A percentile compares a stretch with the other conserved stretches of the same genome.
phyloP scores from a whole-genome alignment of 2,113 vertebrate genomes.

The Tricholaema leucomelas region DNA sequence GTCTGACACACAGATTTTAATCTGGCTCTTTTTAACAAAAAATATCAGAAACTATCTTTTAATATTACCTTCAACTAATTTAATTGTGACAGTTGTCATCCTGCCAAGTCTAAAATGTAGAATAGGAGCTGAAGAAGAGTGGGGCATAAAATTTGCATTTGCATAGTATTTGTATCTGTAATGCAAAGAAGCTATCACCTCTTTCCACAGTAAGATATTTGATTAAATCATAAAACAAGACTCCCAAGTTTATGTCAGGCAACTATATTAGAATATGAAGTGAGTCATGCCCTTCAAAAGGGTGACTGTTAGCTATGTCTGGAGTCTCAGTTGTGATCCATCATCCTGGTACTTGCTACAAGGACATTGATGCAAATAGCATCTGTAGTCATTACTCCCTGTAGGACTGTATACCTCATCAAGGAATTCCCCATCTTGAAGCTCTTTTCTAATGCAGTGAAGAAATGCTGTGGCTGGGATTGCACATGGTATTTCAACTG shows the following conservation, averaged over 20 bases:
- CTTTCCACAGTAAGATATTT: constrained; percentile 29
- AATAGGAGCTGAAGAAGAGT: background rate
- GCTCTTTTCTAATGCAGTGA: background rate
- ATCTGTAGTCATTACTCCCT: constrained; percentile 49
- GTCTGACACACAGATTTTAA: background rate
- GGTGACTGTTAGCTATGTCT: background rate
- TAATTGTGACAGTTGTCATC: constrained; percentile 31
- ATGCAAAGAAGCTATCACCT: constrained; percentile 6
- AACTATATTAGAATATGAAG: constrained; percentile 29
- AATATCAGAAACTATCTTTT: background rate
- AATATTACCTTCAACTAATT: constrained; percentile 3
- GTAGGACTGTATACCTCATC: constrained; percentile 29
- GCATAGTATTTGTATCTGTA: constrained; percentile 27
- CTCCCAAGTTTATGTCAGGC: constrained; percentile 37
- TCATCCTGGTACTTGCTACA: constrained; percentile 43
- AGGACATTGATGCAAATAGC: constrained; percentile 59
- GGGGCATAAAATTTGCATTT: constrained; percentile 37
- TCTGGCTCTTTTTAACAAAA: background rate
- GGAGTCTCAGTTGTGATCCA: constrained; percentile 42
- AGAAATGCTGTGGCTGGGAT: background rate
- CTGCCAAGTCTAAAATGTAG: background rate
- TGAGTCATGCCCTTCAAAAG: constrained; percentile 51
- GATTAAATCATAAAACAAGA: constrained; percentile 38
- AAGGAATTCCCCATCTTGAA: constrained; percentile 54
- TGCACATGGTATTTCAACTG: background rate